Base-by-base conservation (phyloP, 2,797 vertebrate species). In the Sciaenops ocellatus region DNA sequence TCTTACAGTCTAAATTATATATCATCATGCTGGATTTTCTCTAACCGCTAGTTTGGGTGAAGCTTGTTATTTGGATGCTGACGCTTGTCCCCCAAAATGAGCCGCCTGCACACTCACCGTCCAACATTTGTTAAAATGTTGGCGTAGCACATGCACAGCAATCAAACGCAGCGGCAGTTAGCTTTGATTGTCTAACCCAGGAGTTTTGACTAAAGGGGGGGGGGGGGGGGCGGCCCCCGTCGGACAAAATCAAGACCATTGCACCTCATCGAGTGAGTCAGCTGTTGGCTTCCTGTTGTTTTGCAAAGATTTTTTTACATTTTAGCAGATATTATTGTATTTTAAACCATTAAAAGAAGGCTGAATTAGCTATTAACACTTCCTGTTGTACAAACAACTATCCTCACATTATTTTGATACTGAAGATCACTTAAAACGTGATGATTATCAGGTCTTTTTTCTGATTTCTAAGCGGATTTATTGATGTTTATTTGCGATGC, bases 21-120 rank as follows among this genome's bases (percentile, higher is more conserved):
- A 67, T 84, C 85, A 83, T 90, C 73, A 85, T 15, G 41, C 46
- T 20, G 78, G 76, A 65, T 60, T 81, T 75, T 72, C 18, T 81
- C 78, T 28, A 80, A 82, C 77, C 51, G 3, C 84, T 66, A 22
- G 52, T 74, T 81, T 71, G 61, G 64, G 15, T 69, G 77, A 70
- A 80, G 69, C 63, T 70, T 41, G 72, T 80, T 76, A 80, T 89
- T 89, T 81, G 48, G 60, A 30, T 22, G 73, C 65, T 73, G 81
- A 69, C 56, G 46, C 62, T 60, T 20, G 9, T 9, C 34, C 42
- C 20, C 80, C 66, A 52, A 56, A 87, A 72, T 71, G n/a, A 83
- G 55, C 67, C 17, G 26, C 55, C 72, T 47, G 75, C 60, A 28
- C 72, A 61, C 69, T 65, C 61, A 6, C 69, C 26, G 42, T 79